A percentile compares a stretch with the other conserved stretches of the same genome.
phyloP scores from a whole-genome alignment of 2,888 invertebrate species.

The Mesorhabditis sp. region DNA sequence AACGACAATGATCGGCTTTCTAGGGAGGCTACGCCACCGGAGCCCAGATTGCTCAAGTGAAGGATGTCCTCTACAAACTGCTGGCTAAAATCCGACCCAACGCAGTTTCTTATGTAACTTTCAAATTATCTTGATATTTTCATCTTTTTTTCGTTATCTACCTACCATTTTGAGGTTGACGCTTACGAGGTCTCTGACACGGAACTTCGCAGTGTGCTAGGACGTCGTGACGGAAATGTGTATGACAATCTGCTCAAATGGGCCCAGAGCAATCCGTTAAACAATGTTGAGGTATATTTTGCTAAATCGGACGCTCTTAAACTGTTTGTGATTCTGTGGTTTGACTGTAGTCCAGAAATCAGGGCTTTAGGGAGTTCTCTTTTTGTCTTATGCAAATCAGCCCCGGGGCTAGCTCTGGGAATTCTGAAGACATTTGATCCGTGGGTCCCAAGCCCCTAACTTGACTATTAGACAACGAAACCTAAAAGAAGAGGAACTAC shows the following conservation, averaged over 20 bases:
- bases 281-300: slow-evolving; percentile 18
- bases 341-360: no score
- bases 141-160: no score
- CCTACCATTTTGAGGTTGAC: slow-evolving; percentile 70
- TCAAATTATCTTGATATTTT: not conserved
- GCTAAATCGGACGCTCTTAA: not conserved
- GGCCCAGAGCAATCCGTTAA: slow-evolving; percentile 23
- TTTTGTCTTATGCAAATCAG: no score
- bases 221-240: slow-evolving; percentile 59
- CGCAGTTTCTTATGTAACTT: slow-evolving; percentile 69
- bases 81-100: slow-evolving; percentile 71
- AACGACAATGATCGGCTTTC: not conserved
- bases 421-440: no score
- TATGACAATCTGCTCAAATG: slow-evolving; percentile 54
- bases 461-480: no score
- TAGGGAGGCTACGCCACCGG: slow-evolving; percentile 21
- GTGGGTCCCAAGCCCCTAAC: no score
- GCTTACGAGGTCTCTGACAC: slow-evolving; percentile 71
- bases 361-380: no score
- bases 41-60: slow-evolving; percentile 17
- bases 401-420: no score
- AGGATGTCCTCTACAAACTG: slow-evolving; percentile 22
- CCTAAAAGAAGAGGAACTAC: no score
- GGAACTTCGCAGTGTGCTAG: slow-evolving; percentile 56
- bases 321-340: no score